Conservation (phyloP, 2,113 vertebrate genomes). For the Menura novaehollandiae region DNA sequence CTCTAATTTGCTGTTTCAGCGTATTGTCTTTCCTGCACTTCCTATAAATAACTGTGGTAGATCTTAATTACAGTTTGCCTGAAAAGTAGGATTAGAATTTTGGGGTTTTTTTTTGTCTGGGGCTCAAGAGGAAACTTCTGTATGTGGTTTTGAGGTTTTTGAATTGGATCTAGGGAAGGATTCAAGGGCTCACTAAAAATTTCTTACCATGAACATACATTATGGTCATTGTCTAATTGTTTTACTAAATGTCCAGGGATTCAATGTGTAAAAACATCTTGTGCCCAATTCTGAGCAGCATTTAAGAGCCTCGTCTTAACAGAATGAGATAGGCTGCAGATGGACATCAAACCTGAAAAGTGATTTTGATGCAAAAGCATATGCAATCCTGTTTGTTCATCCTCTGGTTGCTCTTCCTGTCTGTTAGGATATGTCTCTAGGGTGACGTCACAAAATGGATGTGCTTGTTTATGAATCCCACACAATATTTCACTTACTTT, state of each 20-base stretch:
- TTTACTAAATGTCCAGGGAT: background rate
- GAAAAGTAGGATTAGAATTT: background rate
- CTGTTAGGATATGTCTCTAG: background rate
- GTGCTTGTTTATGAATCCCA: background rate
- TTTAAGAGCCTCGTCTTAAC: background rate
- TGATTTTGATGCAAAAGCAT: background rate
- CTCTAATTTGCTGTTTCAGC: background rate
- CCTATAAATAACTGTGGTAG: constrained; percentile 32
- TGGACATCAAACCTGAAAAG: background rate
- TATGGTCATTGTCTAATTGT: background rate
- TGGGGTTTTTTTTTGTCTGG: background rate
- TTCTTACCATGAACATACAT: background rate
- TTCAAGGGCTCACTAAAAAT: background rate
- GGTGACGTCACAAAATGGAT: fast-evolving
- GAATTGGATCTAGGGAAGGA: background rate
- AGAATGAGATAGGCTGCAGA: background rate
- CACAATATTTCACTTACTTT: background rate
- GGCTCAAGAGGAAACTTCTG: background rate
- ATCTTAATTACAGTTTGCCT: constrained; percentile 36
- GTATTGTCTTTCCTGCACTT: constrained; percentile 20
- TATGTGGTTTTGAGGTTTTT: background rate
- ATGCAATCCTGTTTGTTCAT: background rate
- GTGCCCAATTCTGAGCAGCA: background rate
- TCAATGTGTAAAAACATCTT: background rate
- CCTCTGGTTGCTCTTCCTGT: background rate